Evolutionary conservation across 64 coral and sea anemone genomes (phyloP).

Genomic region (Actinia equina): DNA sequence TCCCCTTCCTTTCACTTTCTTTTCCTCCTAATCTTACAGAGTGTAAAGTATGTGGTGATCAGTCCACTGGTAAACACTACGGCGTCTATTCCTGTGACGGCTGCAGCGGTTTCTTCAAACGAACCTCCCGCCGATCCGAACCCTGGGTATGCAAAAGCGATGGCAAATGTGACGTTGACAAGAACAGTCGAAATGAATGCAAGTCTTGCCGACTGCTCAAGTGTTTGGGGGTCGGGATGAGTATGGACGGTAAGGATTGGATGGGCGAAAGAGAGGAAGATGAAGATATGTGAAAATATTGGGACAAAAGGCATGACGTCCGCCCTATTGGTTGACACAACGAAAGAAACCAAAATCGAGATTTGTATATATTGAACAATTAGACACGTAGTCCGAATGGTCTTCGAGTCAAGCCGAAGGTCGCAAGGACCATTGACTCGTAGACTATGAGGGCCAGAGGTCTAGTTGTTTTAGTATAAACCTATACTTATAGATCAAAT

Average conservation of each 20-base stretch:
- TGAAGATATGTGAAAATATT: background rate
- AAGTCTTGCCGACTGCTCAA: conserved; percentile 87
- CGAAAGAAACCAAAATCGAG: no score
- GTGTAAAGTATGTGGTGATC: conserved; percentile 88
- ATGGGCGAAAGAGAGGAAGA: background rate
- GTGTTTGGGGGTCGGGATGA: conserved; percentile 86
- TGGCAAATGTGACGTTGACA: conserved; percentile 73
- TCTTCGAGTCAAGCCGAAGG: no score
- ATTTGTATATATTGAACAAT: no score
- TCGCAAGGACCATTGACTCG: no score
- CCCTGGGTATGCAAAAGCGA: conserved; percentile 83
- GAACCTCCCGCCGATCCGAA: conserved; percentile 72
- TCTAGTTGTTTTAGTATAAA: no score
- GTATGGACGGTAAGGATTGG: conserved; percentile 62
- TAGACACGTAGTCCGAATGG: no score
- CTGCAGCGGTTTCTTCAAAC: conserved; percentile 93
- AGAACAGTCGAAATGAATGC: conserved; percentile 84
- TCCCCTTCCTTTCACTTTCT: background rate
- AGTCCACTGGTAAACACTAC: conserved; percentile 94
- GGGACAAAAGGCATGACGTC: background rate
- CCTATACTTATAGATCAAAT: no score
- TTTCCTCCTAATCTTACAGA: conserved; percentile 35
- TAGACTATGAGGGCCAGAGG: no score
- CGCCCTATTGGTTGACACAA: no score
- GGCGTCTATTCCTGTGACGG: conserved; percentile 93